Evolutionary conservation across 2,888 invertebrate genomes (phyloP), one percentile per base, ranked within the genome.

Genomic region (Scelioninae gen. 1): DNA sequence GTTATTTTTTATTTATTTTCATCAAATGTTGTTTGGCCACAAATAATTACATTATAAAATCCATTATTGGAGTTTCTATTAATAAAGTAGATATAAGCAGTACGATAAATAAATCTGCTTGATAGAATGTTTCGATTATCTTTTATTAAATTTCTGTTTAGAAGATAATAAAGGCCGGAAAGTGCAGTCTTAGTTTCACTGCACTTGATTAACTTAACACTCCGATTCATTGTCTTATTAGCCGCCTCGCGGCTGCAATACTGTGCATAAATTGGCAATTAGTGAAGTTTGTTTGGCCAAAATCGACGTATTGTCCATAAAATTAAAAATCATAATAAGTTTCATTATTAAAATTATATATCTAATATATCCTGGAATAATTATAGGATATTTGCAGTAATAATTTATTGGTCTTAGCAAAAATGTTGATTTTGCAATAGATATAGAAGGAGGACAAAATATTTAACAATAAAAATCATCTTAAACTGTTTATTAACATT

Each of bases 181-280:
- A 58, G 15, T 58, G 40, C 0, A 58, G 34, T 63, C 49, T 40
- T 40, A 15, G 47, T 15, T 47, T 47, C 47, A 6, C 47, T 47
- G 47, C 13, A 47, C 47, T 10, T 47, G 47, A 47, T 47, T 15
- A 47, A 47, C 47, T 65, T 51, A 65, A 65, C 51, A 49, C 47
- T 65, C 49, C 38, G 7, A 49, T 51, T 65, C 49, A 51, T 65
- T 65, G 49, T 65, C 65, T 65, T 51, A 65, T 51, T 65, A n/a
- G n/a, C n/a, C 34, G 51, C 51, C 51, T 51, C 65, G 38, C 38
- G 51, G 65, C 38, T 38, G 32, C 16, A 32, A 23, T 10, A 15
- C 47, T 31, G 51, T 38, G 49, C 51, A 65, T 38, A 65, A 49
- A 65, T 65, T 65, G 62, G 45, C 62, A 62, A 62, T 62, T 62